Conservation (phyloP, 2,113 vertebrate genomes). For the Acanthochromis polyacanthus region DNA sequence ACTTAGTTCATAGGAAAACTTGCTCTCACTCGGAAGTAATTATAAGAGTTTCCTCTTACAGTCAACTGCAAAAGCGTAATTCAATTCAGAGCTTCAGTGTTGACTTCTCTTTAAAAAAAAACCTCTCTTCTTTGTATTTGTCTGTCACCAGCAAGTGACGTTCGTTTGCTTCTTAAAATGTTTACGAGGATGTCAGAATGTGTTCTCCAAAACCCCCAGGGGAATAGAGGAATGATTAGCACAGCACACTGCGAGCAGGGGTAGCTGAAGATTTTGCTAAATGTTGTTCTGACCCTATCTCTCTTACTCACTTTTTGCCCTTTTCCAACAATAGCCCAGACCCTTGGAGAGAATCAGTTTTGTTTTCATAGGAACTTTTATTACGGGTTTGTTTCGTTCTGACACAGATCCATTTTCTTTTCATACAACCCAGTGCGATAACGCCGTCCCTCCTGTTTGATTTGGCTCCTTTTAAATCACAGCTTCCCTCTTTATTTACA, state of each 20-base stretch:
- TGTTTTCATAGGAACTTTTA: slow-evolving; percentile 61
- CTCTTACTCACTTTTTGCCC: slow-evolving; percentile 20
- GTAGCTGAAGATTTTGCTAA: slow-evolving; percentile 59
- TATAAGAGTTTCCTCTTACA: not conserved
- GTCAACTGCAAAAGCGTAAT: slow-evolving; percentile 15
- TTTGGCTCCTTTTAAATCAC: slow-evolving; percentile 82
- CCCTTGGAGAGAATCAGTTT: slow-evolving; percentile 27
- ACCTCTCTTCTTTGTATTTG: slow-evolving; percentile 53
- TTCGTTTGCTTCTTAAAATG: slow-evolving; percentile 71
- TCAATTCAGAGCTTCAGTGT: not conserved
- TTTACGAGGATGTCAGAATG: slow-evolving; percentile 78
- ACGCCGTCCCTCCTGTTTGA: slow-evolving; percentile 75
- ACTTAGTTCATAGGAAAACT: slow-evolving; percentile 15
- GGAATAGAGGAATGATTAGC: slow-evolving; percentile 65
- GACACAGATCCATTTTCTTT: slow-evolving; percentile 62
- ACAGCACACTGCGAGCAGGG: slow-evolving; percentile 48
- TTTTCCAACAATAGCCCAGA: slow-evolving; percentile 14
- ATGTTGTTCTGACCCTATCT: slow-evolving; percentile 48
- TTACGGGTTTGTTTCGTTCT: slow-evolving; percentile 51
- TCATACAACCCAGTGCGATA: slow-evolving; percentile 62
- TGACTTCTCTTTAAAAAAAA: slow-evolving; percentile 20
- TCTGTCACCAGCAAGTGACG: slow-evolving; percentile 45
- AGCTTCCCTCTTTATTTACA: slow-evolving; percentile 74
- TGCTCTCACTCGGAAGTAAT: not conserved
- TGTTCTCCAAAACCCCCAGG: slow-evolving; percentile 52